Evolutionary conservation across 2,113 vertebrate species (phyloP).

Genomic region (Rhinolophus sinicus): DNA sequence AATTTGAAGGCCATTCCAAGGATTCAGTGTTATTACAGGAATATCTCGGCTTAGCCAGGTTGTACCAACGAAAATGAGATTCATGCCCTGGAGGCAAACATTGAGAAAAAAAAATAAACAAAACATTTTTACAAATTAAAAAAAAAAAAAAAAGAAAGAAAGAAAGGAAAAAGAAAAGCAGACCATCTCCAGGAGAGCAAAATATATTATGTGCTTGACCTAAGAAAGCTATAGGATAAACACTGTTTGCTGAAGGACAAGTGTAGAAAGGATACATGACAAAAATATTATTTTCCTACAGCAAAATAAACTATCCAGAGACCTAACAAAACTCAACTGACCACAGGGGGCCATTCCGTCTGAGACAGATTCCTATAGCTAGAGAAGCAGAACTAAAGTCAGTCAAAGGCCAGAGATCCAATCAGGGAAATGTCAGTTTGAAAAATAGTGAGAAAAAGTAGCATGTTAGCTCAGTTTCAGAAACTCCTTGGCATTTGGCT

Average conservation of each 20-base stretch:
- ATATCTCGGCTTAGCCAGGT: background rate
- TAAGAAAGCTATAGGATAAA: slow-evolving; percentile 44
- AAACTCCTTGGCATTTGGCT: slow-evolving; percentile 67
- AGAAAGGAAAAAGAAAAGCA: background rate
- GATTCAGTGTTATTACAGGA: slow-evolving; percentile 19
- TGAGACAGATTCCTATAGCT: slow-evolving; percentile 60
- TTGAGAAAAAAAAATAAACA: slow-evolving; percentile 2
- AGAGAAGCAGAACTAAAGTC: slow-evolving; percentile 72
- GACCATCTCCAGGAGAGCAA: background rate
- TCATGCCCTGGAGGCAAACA: slow-evolving; percentile 34
- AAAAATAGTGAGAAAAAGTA: slow-evolving; percentile 77
- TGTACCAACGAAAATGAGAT: slow-evolving; percentile 59
- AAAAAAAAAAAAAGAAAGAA: background rate
- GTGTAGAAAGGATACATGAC: slow-evolving; percentile 20
- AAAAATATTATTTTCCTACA: slow-evolving; percentile 62
- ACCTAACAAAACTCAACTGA: slow-evolving; percentile 60
- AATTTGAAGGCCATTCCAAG: slow-evolving; percentile 55
- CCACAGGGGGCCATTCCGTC: slow-evolving; percentile 68
- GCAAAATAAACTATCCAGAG: slow-evolving; percentile 64
- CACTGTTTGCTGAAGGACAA: slow-evolving; percentile 60
- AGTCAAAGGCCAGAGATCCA: slow-evolving; percentile 80
- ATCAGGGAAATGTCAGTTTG: slow-evolving; percentile 80
- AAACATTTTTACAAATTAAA: slow-evolving; percentile 27
- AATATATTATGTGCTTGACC: slow-evolving; percentile 53
- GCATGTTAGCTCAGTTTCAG: slow-evolving; percentile 37